These are phyloP conservation scores for Heliconius sara DNA, from an alignment of 2,888 invertebrate species.

Conservation along the genomic window DNA sequence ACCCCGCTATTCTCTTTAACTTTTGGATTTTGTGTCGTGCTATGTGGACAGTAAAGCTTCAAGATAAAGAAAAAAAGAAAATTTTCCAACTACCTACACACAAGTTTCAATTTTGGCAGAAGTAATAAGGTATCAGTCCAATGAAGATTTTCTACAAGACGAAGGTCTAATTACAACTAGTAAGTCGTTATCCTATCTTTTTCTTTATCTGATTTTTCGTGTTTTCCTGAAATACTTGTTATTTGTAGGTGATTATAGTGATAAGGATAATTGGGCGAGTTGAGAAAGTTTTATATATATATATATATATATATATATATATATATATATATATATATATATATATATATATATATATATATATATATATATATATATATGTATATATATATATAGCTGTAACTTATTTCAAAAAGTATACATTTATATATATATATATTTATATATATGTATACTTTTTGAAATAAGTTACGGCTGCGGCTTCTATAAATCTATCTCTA, in stretches of 20 bases:
- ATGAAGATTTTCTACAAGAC: not conserved
- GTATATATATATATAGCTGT: too few relatives aligned
- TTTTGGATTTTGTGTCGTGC: too few relatives aligned
- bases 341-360: not conserved
- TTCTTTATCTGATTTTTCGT: not conserved
- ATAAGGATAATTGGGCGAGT: constrained; percentile 1
- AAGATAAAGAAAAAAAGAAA: not conserved
- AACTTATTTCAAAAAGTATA: too few relatives aligned
- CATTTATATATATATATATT: not conserved
- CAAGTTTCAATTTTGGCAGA: not conserved
- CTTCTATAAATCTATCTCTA: too few relatives aligned
- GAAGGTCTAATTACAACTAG: constrained; percentile 4
- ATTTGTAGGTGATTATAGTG: not conserved
- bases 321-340: too few relatives aligned
- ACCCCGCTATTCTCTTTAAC: too few relatives aligned
- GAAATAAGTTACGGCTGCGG: too few relatives aligned
- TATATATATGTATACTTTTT: too few relatives aligned
- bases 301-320: too few relatives aligned
- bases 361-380: too few relatives aligned
- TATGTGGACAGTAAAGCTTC: too few relatives aligned
- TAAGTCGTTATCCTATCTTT: not conserved
- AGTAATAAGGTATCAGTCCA: not conserved
- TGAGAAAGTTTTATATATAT: not conserved
- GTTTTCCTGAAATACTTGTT: not conserved
- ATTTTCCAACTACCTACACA: not conserved